Base-by-base conservation (phyloP, 2,888 invertebrate species). In the Troides helena region DNA sequence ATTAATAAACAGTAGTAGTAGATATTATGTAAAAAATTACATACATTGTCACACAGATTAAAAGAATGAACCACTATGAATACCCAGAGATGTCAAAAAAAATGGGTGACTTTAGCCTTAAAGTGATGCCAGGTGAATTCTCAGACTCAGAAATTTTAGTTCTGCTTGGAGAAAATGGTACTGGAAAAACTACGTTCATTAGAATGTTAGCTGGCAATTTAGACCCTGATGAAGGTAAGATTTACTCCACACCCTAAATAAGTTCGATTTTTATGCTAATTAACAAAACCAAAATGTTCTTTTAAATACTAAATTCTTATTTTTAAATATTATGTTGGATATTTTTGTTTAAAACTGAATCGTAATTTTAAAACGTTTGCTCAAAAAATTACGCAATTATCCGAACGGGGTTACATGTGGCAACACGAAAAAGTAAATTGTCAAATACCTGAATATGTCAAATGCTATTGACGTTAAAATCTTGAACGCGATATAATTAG, bases 61-160 rank as follows among this genome's bases (percentile, higher is more conserved):
- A 99, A 89, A 95, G 99, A 72, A 97, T 98, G 97, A 98, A 98
- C 85, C 97, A 98, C 82, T 99, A 99, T 85, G 96, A 97, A 77
- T 99, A 99, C 89, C 99, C 99, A 18, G 89, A 94, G 46, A 99
- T 99, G 99, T 92, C 93, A 0, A 99, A 97, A 86, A 95, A 95
- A 0, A 95, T 97, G 94, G 96, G 96, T 59, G 81, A 92, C 78
- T 99, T 99, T 86, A 93, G 94, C 68, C 92, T 99, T 74, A 88
- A 92, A 5, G 97, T 99, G 14, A 94, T 95, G 74, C 94, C 96
- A 74, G 99, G 99, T 14, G 98, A 98, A 84, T 99, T 99, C 89
- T 99, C 99, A 18, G 99, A 99, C 89, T 99, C 99, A 0, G 99
- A 99, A 92, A 99, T 99, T 87, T 94, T 99, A 81, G 99, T 99